Conservation (phyloP, 2,113 vertebrate genomes). For the Arizona elegans region DNA sequence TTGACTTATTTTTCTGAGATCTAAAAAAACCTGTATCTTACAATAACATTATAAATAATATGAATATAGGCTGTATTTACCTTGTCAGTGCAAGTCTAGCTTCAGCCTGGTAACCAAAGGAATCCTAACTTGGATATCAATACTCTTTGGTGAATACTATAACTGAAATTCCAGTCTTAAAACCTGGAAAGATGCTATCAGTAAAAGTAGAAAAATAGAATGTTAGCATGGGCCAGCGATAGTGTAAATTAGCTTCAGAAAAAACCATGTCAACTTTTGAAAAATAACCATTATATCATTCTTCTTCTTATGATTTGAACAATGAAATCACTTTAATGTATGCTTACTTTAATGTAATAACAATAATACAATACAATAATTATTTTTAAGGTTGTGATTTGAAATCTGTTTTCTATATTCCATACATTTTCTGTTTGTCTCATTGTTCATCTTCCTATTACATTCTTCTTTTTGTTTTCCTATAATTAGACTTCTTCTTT, state of each 20-base stretch:
- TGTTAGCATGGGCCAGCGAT: background rate
- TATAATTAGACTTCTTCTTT: conserved; percentile 80
- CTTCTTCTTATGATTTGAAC: background rate
- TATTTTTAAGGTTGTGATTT: conserved; percentile 31
- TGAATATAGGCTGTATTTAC: background rate
- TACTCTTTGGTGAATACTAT: background rate
- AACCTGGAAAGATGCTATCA: background rate
- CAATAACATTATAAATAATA: background rate
- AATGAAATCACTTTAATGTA: background rate
- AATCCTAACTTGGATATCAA: background rate
- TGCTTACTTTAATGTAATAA: background rate
- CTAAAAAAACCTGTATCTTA: background rate
- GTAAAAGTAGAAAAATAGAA: background rate
- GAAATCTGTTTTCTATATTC: conserved; percentile 37
- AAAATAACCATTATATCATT: background rate
- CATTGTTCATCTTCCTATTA: conserved; percentile 65
- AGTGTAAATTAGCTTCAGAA: background rate
- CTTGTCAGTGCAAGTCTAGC: background rate
- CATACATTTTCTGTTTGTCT: conserved; percentile 59
- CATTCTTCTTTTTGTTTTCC: conserved; percentile 72
- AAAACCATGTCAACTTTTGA: background rate
- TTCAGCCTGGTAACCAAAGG: background rate
- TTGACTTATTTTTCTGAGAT: conserved; percentile 12
- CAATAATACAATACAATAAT: background rate
- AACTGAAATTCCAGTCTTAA: background rate